A percentile compares a stretch with the other conserved stretches of the same genome.
phyloP scores from a whole-genome alignment of 2,888 invertebrate species.

The Drosophila limbata region DNA sequence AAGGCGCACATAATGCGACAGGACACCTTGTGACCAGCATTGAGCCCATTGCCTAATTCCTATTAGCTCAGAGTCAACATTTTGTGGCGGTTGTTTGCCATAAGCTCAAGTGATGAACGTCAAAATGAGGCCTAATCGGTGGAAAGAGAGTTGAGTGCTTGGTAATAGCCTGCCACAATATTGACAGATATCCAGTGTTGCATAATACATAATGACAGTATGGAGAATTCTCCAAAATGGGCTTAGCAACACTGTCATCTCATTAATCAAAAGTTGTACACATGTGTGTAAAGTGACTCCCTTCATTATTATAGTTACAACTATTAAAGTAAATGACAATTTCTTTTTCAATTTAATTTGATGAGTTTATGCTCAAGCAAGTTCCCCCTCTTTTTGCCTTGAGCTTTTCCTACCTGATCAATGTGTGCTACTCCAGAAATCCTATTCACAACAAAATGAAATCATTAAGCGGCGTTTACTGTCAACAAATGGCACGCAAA shows the following conservation, averaged over 20 bases:
- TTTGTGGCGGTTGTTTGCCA: slow-evolving; percentile 43
- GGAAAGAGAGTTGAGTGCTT: slow-evolving; percentile 27
- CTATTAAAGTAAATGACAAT: neutral
- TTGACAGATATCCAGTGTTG: slow-evolving; percentile 21
- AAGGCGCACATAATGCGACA: slow-evolving; percentile 46
- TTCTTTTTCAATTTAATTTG: slow-evolving; percentile 19
- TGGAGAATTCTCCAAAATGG: neutral
- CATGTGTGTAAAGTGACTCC: neutral
- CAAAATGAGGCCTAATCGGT: slow-evolving; percentile 16
- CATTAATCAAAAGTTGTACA: neutral
- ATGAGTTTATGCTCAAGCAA: neutral
- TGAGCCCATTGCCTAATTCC: slow-evolving; percentile 31
- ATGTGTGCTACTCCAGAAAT: slow-evolving; percentile 28
- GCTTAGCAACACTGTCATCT: neutral
- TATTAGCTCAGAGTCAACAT: slow-evolving; percentile 46
- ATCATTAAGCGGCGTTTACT: slow-evolving; percentile 78
- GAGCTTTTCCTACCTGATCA: slow-evolving; percentile 2
- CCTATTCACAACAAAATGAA: slow-evolving; percentile 71
- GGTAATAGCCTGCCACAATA: slow-evolving; percentile 24
- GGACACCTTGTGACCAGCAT: slow-evolving; percentile 28
- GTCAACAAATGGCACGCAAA: slow-evolving; percentile 79
- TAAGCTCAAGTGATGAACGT: slow-evolving; percentile 39
- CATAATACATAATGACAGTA: neutral
- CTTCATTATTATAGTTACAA: neutral
- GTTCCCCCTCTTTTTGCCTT: neutral